These are phyloP conservation scores for Ispidina lecontei DNA, from an alignment of 2,797 vertebrate genomes.

Conservation along the genomic window DNA sequence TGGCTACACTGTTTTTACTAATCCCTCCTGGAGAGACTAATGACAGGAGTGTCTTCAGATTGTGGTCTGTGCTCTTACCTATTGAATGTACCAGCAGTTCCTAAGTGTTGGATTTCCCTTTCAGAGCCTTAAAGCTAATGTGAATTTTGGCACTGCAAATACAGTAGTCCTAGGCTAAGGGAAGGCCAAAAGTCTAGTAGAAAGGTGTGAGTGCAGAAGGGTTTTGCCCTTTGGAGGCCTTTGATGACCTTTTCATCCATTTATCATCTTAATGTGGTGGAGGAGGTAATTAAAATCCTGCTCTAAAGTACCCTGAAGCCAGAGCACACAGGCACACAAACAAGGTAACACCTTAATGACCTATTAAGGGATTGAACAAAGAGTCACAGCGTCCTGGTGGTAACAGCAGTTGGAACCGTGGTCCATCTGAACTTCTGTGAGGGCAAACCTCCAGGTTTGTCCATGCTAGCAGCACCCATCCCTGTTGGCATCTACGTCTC, in stretches of 20 bases:
- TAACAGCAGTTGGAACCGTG: background rate
- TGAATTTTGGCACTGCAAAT: background rate
- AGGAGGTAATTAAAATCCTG: background rate
- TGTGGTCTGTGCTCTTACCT: background rate
- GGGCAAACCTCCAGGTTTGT: background rate
- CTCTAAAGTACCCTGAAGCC: background rate
- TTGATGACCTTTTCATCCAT: background rate
- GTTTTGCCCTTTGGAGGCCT: background rate
- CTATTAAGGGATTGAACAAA: background rate
- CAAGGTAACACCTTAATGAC: background rate
- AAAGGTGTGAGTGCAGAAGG: background rate
- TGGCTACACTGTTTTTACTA: background rate
- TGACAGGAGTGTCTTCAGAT: background rate
- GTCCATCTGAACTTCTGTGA: background rate
- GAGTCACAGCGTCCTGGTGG: background rate
- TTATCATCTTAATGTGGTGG: background rate
- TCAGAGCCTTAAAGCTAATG: background rate
- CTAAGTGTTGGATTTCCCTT: background rate
- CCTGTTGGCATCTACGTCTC: background rate
- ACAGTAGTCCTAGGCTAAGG: background rate
- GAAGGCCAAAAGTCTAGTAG: background rate
- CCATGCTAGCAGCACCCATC: fast-evolving
- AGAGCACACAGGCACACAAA: background rate
- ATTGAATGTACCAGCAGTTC: background rate
- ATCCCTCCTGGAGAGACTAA: background rate